These are phyloP conservation scores for Tipula helvola DNA, from an alignment of 2,888 invertebrate genomes.

Conservation along the genomic window DNA sequence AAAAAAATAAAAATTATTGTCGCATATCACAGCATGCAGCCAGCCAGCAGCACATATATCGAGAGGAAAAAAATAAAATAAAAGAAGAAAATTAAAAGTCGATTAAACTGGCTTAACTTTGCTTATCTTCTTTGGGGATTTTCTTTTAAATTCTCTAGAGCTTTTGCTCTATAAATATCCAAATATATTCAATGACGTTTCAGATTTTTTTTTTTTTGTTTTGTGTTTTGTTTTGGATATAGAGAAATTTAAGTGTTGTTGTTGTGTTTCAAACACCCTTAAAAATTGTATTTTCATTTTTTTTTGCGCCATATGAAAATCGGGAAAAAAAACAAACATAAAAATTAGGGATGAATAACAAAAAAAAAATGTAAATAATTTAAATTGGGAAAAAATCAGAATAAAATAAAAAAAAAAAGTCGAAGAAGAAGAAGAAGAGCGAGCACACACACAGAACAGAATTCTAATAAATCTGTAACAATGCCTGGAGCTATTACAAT, in stretches of 20 bases:
- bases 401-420: background rate
- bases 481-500: background rate
- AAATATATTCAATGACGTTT: background rate
- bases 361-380: background rate
- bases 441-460: background rate
- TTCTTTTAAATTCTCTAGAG: constrained; percentile 4
- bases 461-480: background rate
- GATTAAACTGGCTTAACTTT: constrained; percentile 4
- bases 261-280: background rate
- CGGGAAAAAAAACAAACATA: background rate
- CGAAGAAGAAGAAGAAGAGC: background rate
- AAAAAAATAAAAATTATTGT: background rate
- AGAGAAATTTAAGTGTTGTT: background rate
- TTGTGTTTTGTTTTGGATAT: background rate
- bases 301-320: background rate
- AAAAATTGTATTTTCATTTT: background rate
- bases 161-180: background rate
- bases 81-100: background rate
- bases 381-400: background rate
- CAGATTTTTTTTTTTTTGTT: background rate
- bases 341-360: background rate
- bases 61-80: background rate
- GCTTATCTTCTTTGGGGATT: background rate
- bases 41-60: background rate
- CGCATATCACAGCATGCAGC: background rate